A percentile compares a stretch with the other conserved stretches of the same genome.
Evolutionary conservation across 2,797 vertebrate species (phyloP).

Genomic region (Hozukius guyotensis): DNA sequence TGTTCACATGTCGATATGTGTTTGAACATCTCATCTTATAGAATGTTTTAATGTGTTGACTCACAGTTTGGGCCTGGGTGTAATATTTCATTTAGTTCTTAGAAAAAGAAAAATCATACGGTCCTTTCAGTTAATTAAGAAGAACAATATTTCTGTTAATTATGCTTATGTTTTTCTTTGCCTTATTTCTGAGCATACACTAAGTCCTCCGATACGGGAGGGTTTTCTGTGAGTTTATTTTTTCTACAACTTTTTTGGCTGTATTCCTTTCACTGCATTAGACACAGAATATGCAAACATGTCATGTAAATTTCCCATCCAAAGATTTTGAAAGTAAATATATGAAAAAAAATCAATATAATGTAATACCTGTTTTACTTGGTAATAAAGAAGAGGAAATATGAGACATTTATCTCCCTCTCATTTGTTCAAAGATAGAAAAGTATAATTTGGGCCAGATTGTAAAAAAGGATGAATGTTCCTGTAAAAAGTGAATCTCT

Average conservation of each 20-base stretch:
- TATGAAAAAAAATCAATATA: slow-evolving; percentile 84
- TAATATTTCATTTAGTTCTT: slow-evolving; percentile 43
- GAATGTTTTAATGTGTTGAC: slow-evolving; percentile 56
- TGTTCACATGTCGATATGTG: slow-evolving; percentile 30
- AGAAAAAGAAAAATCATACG: neutral
- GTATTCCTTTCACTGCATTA: slow-evolving; percentile 69
- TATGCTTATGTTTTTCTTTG: slow-evolving; percentile 66
- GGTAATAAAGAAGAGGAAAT: slow-evolving; percentile 89
- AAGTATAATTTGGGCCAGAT: neutral
- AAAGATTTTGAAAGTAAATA: slow-evolving; percentile 86
- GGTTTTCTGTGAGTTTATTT: slow-evolving; percentile 64
- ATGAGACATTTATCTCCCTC: slow-evolving; percentile 30
- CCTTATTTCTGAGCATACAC: slow-evolving; percentile 63
- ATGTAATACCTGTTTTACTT: slow-evolving; percentile 84
- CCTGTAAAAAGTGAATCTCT: neutral
- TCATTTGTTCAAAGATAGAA: slow-evolving; percentile 30
- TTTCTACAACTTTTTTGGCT: slow-evolving; percentile 69
- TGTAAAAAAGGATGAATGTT: neutral
- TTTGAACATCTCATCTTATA: slow-evolving; percentile 53
- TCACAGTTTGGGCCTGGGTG: slow-evolving; percentile 46
- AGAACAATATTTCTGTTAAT: slow-evolving; percentile 34
- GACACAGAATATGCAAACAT: slow-evolving; percentile 94
- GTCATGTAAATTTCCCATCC: slow-evolving; percentile 85
- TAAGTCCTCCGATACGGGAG: slow-evolving; percentile 35
- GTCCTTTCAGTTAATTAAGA: slow-evolving; percentile 29